A percentile compares a stretch with the other conserved stretches of the same genome.
Conservation (phyloP, 2,113 vertebrate species). For the Orthochromis malagaraziensis region DNA sequence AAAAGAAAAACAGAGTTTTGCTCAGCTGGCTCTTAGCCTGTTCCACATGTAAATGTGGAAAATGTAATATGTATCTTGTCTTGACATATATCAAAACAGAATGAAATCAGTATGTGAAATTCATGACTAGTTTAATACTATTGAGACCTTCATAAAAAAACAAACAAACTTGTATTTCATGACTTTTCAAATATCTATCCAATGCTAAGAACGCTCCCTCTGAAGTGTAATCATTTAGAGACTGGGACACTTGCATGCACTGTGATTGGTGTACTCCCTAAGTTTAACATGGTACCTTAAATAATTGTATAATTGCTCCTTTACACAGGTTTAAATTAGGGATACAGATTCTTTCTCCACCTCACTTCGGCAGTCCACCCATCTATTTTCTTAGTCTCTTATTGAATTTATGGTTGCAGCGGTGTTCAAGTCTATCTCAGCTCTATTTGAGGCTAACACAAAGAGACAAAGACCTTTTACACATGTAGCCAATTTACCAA, state of each 20-base stretch:
- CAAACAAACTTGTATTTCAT: background rate
- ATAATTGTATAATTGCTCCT: background rate
- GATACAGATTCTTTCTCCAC: background rate
- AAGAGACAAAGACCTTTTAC: background rate
- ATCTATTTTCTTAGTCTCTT: background rate
- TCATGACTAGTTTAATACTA: background rate
- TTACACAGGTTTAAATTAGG: background rate
- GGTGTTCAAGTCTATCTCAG: background rate
- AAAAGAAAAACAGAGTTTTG: background rate
- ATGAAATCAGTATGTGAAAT: background rate
- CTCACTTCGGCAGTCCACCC: background rate
- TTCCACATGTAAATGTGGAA: background rate
- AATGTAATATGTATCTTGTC: background rate
- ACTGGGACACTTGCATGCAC: background rate
- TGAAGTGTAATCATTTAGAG: background rate
- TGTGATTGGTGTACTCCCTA: background rate
- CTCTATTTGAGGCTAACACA: background rate
- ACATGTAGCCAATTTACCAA: rapidly evolving
- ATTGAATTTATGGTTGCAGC: background rate
- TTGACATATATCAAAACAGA: background rate
- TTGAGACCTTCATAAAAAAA: background rate
- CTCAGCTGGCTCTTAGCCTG: background rate
- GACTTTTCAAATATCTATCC: background rate
- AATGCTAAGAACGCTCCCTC: background rate
- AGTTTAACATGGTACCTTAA: background rate